Conservation (phyloP, 2,797 vertebrate genomes). For the Spheniscus humboldti region DNA sequence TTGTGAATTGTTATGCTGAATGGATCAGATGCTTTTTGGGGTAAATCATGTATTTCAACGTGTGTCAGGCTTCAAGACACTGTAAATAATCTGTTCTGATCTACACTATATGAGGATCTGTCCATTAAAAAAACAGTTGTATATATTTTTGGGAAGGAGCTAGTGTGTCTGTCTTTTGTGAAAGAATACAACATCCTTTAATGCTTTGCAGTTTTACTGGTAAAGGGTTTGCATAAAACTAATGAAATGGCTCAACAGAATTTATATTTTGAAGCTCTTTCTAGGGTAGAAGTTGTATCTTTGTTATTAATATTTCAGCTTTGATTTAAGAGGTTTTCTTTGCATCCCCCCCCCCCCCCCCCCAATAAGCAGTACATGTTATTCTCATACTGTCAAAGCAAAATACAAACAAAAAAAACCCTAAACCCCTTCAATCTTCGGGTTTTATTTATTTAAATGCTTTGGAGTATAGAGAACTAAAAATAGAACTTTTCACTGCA, state of each 20-base stretch:
- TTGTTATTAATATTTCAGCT: not conserved
- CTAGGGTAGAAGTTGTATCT: not conserved
- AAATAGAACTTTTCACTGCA: not conserved
- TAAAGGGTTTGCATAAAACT: not conserved
- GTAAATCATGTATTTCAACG: not conserved
- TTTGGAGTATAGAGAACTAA: not conserved
- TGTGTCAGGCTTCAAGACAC: not conserved
- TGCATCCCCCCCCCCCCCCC: not conserved
- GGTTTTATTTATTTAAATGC: not conserved
- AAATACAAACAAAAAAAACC: not conserved
- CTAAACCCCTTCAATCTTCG: not conserved
- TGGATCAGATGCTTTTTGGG: not conserved
- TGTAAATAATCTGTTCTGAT: not conserved
- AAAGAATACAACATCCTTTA: not conserved
- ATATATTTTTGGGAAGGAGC: not conserved
- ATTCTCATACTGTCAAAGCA: not conserved
- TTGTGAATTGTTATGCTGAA: not conserved
- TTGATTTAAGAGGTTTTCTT: not conserved
- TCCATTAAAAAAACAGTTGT: not conserved
- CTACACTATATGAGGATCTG: not conserved
- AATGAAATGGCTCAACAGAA: not conserved
- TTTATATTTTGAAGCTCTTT: not conserved
- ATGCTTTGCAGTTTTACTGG: not conserved
- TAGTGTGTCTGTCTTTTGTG: not conserved
- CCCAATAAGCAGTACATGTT: not conserved